Evolutionary conservation across 1,140 invertebrate genomes (phyloP), one percentile per base, ranked within the genome.

Genomic region (Atta colombica): DNA sequence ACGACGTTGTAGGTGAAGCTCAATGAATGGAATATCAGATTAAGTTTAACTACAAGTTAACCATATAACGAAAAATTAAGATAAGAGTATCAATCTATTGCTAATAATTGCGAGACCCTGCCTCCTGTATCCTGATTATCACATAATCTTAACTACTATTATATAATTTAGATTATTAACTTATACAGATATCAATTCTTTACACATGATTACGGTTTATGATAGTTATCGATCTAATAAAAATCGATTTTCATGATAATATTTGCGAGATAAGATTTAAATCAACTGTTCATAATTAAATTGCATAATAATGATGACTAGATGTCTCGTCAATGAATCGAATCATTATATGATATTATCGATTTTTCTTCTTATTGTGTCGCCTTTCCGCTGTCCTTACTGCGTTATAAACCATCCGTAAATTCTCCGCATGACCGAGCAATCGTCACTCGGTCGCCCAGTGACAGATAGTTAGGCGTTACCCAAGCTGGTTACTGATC

Each of bases 401-500:
- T 25, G 35, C 28, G 49, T 60, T 39, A 87, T 78, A 84, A 84
- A 61, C 53, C 69, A 65, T 77, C 89, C 72, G 71, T 84, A 60
- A 75, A 89, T 87, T 80, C 25, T 84, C 68, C 86, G 81, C 90
- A 89, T 88, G 90, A 69, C 61, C 82, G 66, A 82, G 58, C 82
- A 85, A 39, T 7, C 72, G 45, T 21, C 18, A 81, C 75, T 82
- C 53, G 72, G 51, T 66, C 72, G 85, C 25, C 77, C 66, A 58
- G 85, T 88, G 77, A 77, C 85, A 91, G 92, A 91, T 90, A 87
- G 87, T 87, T 91, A 91, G 92, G 91, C 89, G 91, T 92, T 91
- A 89, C 87, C 87, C 89, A 88, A 93, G 91, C 89, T 91, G 92
- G 92, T 92, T 92, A 93, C 91, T 85, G 90, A 92, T 92, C 91